Evolutionary conservation across 2,113 vertebrate species (phyloP).

Genomic region (Pelmatolapia mariae): DNA sequence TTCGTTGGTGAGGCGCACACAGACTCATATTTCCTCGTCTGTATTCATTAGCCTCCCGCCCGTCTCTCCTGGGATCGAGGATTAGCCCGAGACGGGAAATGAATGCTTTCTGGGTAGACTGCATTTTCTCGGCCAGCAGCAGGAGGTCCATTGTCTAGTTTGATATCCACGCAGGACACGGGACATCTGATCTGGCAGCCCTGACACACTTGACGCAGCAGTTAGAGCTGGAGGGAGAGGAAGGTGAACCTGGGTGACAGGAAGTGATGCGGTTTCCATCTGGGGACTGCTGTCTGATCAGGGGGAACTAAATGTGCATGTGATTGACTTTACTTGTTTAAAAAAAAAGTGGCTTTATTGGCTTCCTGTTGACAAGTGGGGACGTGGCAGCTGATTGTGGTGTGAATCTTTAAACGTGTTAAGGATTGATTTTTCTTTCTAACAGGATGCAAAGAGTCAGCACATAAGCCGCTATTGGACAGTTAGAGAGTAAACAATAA

Average conservation of each 20-base stretch:
- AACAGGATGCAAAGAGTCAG: not conserved
- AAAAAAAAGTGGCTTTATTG: not conserved
- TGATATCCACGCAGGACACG: slow-evolving; percentile 37
- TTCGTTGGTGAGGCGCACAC: not conserved
- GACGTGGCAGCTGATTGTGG: not conserved
- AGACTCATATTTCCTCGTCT: slow-evolving; percentile 48
- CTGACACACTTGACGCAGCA: slow-evolving; percentile 27
- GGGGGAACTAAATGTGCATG: not conserved
- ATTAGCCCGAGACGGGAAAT: slow-evolving; percentile 60
- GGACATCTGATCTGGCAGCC: slow-evolving; percentile 59
- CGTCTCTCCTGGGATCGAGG: slow-evolving; percentile 56
- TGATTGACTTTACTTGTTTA: not conserved
- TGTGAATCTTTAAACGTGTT: not conserved
- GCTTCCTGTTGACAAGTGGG: slow-evolving; percentile 2
- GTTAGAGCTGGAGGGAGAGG: not conserved
- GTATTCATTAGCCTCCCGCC: slow-evolving; percentile 55
- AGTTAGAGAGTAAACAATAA: not conserved
- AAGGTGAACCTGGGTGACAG: slow-evolving; percentile 26
- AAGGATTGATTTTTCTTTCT: slow-evolving; percentile 2
- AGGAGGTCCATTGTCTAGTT: slow-evolving; percentile 60
- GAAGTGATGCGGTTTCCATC: slow-evolving; percentile 22
- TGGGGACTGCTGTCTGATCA: not conserved
- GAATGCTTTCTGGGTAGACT: slow-evolving; percentile 48
- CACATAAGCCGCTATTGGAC: not conserved
- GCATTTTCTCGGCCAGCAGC: slow-evolving; percentile 41